Base-by-base conservation (phyloP, 2,888 invertebrate species). In the Drosophila limbata region DNA sequence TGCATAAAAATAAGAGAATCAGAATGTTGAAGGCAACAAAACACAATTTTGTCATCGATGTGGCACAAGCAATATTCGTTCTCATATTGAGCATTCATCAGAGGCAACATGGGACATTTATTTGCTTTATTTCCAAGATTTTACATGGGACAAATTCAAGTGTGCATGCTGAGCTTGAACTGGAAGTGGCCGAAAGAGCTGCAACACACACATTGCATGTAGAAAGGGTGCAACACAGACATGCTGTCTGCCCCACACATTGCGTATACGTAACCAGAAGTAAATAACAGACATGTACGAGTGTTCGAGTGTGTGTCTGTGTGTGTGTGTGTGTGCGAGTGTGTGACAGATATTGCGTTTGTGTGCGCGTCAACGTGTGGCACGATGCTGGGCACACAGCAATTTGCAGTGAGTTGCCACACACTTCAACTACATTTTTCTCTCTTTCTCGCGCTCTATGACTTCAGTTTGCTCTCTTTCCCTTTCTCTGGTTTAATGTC, bases 111-210 rank as follows among this genome's bases (percentile, higher is more conserved):
- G 59, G 73, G 77, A 81, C 87, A 81, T 79, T 78, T 81, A 88
- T 88, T 84, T 84, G 87, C 84, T 84, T 84, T 87, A 90, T 89
- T 81, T 77, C 75, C 77, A 74, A 79, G 80, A 89, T 88, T 89
- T 81, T 79, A 84, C 81, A 82, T 80, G 81, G 77, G 74, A 28
- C 69, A 78, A 79, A 81, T 79, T 71, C 79, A 71, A 84, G 81
- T 77, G 62, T 25, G 44, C 81, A 70, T 77, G 70, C 80, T 65
- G 47, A 55, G 19, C 25, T 35, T 17, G 17, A 59, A 33, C 31
- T 57, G 48, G 21, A 63, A 68, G 51, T 64, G 66, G 69, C 70
- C 68, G 31, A 59, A 62, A 44, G 60, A 60, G 48, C 52, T 70
- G 76, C 70, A 69, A 35, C 40, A 62, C 40, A 53, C 28, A 15